A percentile compares a stretch with the other conserved stretches of the same genome.
Evolutionary conservation across 1,140 invertebrate species (phyloP).

Genomic region (Sitophilus oryzae): DNA sequence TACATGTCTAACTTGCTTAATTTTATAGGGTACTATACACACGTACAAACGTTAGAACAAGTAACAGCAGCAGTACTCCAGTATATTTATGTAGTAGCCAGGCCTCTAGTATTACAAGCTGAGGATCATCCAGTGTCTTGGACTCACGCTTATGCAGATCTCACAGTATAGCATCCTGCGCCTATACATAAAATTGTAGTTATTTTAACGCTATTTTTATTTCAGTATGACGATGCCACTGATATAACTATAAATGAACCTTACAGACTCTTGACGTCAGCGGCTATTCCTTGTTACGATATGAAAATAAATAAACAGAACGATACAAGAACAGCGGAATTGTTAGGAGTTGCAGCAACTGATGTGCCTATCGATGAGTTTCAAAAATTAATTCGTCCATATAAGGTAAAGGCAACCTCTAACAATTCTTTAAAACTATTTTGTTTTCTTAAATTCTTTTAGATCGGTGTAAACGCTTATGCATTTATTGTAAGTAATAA

Average conservation of each 20-base stretch:
- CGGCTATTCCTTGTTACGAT: constrained; percentile 81
- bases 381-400: constrained; percentile 75
- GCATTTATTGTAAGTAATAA: constrained; percentile 95
- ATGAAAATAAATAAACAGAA: constrained; percentile 55
- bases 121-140: constrained; percentile 75
- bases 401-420: constrained; percentile 59
- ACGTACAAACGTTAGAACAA: constrained; percentile 88
- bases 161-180: constrained; percentile 59
- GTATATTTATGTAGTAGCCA: constrained; percentile 84
- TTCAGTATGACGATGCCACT: constrained; percentile 37
- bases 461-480: constrained; percentile 93
- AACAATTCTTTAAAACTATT: no score
- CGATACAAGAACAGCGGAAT: constrained; percentile 56
- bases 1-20: not conserved
- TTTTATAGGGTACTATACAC: constrained; percentile 75
- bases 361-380: constrained; percentile 91
- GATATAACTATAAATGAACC: constrained; percentile 46
- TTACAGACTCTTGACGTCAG: constrained; percentile 70
- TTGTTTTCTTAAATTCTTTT: no score
- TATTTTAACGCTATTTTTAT: constrained; percentile 11
- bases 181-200: not conserved
- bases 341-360: constrained; percentile 88
- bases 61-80: constrained; percentile 89
- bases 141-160: constrained; percentile 84
- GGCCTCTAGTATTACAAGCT: constrained; percentile 74